Conservation (phyloP, 2,888 invertebrate species). For the Dichetophora obliterata region DNA sequence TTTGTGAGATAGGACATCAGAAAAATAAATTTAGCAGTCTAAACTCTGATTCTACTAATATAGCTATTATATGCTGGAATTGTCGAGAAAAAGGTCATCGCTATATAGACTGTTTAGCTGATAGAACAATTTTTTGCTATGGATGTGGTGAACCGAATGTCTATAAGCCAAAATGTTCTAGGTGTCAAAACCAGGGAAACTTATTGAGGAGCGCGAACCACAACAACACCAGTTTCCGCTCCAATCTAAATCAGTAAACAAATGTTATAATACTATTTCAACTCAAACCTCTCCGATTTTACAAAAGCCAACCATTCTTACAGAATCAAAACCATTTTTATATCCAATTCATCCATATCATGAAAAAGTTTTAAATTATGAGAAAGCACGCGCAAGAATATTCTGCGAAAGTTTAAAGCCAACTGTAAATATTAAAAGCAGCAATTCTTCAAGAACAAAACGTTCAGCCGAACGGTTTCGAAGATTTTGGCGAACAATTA, state of each 20-base stretch:
- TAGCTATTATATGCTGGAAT: not conserved
- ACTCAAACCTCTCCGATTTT: not conserved
- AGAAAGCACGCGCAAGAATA: conserved; percentile 23
- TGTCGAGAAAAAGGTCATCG: conserved; percentile 1
- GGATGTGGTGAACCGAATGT: conserved; percentile 7
- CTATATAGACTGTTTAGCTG: too few species aligned
- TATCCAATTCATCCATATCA: conserved; percentile 31
- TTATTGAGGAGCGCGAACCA: too few species aligned
- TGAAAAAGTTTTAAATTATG: conserved; percentile 28
- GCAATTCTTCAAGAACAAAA: not conserved
- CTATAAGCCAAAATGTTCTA: not conserved
- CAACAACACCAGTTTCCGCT: too few species aligned
- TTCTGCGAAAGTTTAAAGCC: conserved; percentile 5
- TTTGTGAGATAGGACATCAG: not conserved
- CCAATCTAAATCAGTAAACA: not conserved
- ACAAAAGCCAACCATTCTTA: too few species aligned
- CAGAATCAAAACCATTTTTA: conserved; percentile 50
- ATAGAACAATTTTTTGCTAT: not conserved
- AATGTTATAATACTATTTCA: not conserved
- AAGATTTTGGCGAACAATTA: conserved; percentile 30
- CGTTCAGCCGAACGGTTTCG: conserved; percentile 16
- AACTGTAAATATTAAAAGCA: not conserved
- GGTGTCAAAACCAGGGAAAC: too few species aligned
- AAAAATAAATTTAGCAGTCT: too few species aligned
- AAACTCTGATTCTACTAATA: not conserved